These are phyloP conservation scores for Podilymbus podiceps DNA, from an alignment of 2,113 vertebrate species.

Conservation along the genomic window DNA sequence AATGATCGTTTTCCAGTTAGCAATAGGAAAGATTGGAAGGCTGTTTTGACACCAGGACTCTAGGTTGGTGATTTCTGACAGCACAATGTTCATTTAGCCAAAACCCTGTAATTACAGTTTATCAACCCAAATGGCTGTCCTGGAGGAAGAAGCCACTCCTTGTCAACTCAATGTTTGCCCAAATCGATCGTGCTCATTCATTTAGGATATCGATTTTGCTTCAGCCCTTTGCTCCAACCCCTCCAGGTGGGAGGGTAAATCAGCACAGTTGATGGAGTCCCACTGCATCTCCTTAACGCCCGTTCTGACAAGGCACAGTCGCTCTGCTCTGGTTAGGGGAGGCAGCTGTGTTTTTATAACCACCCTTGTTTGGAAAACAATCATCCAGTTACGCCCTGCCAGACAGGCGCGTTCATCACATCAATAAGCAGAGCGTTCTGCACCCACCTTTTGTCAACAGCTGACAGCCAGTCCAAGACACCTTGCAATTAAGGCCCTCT, in stretches of 20 bases:
- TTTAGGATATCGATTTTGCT: not conserved
- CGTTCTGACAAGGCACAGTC: fast-evolving
- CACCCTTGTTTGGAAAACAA: not conserved
- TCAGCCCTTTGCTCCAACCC: not conserved
- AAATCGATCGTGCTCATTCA: not conserved
- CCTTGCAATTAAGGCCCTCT: not conserved
- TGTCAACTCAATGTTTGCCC: not conserved
- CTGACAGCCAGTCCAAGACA: not conserved
- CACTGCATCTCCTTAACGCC: not conserved
- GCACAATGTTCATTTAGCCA: not conserved
- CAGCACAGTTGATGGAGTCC: not conserved
- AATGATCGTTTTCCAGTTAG: not conserved
- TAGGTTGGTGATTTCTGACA: not conserved
- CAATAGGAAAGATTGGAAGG: not conserved
- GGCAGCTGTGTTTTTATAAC: not conserved
- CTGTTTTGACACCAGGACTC: not conserved
- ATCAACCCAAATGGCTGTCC: not conserved
- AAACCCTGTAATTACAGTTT: not conserved
- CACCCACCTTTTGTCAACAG: not conserved
- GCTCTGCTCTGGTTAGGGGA: fast-evolving
- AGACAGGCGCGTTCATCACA: fast-evolving
- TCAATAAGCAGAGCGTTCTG: fast-evolving
- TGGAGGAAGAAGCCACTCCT: not conserved
- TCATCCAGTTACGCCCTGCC: not conserved
- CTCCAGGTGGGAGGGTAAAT: not conserved